Evolutionary conservation across 2,888 invertebrate genomes (phyloP).

Genomic region (Brenthis hecate): DNA sequence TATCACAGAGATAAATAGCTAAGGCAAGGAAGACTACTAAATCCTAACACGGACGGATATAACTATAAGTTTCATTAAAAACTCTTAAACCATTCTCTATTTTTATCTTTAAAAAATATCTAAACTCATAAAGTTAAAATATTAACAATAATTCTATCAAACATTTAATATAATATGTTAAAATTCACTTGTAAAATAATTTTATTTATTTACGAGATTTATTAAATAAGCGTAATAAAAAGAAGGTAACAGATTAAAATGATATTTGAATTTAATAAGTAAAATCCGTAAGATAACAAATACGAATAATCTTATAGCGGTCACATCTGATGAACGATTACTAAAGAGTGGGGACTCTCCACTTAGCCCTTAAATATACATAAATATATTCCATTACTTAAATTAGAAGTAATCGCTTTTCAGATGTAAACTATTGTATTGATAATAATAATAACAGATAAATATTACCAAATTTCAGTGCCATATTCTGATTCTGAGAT

Average conservation of each 20-base stretch:
- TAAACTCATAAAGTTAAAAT: conserved; percentile 25
- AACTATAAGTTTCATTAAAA: background rate
- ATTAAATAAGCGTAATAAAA: conserved; percentile 42
- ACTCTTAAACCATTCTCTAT: conserved; percentile 15
- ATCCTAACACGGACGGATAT: conserved; percentile 59
- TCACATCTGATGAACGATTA: background rate
- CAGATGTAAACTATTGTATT: background rate
- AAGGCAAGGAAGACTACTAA: conserved; percentile 60
- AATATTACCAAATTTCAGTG: conserved; percentile 89
- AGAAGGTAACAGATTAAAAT: conserved; percentile 43
- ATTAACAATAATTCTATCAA: conserved; percentile 23
- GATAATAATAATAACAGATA: background rate
- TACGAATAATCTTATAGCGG: background rate
- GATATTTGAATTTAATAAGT: background rate
- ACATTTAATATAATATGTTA: conserved; percentile 17
- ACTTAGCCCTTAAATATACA: background rate
- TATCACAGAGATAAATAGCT: conserved; percentile 63
- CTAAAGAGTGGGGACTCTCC: background rate
- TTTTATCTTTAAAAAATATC: conserved; percentile 22
- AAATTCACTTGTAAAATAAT: conserved; percentile 9
- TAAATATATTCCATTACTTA: background rate
- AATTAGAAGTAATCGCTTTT: background rate
- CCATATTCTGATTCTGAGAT: conserved; percentile 83
- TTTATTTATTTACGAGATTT: conserved; percentile 9
- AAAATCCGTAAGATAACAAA: conserved; percentile 8